Evolutionary conservation across 1,140 invertebrate species (phyloP).

Genomic region (Sinella curviseta): DNA sequence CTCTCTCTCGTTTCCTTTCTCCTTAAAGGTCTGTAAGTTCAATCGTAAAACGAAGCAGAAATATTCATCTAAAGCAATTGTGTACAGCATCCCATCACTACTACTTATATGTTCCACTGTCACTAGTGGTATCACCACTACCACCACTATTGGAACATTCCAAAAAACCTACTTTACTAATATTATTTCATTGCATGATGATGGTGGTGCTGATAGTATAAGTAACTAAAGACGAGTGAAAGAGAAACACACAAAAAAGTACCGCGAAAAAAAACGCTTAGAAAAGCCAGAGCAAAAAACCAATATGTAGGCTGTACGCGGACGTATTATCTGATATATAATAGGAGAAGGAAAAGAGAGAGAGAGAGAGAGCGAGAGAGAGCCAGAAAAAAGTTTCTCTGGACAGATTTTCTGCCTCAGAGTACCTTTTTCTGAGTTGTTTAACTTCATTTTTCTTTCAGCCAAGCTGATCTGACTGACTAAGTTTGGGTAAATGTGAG

Average conservation of each 20-base stretch:
- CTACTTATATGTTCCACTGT: background rate
- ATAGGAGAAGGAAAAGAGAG: background rate
- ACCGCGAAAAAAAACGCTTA: background rate
- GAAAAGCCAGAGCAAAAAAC: conserved; percentile 12
- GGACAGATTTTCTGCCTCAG: conserved; percentile 39
- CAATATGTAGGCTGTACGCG: conserved; percentile 11
- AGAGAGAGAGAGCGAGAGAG: conserved; percentile 25
- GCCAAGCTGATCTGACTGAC: conserved; percentile 3
- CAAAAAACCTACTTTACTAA: conserved; percentile 1
- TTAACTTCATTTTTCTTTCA: conserved; percentile 34
- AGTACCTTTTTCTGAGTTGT: conserved; percentile 31
- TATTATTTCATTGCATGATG: background rate
- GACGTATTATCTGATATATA: conserved; percentile 9
- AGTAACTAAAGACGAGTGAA: background rate
- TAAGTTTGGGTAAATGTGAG: conserved; percentile 2
- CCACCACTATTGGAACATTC: too few species aligned
- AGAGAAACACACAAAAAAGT: background rate
- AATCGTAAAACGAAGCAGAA: conserved; percentile 23
- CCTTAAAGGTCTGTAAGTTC: conserved; percentile 1
- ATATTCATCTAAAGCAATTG: background rate
- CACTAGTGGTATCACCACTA: background rate
- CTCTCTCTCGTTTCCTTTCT: background rate
- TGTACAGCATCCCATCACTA: background rate
- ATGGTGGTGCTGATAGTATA: background rate
- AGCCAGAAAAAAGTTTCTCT: conserved; percentile 39